Percentiles rank a stretch among this genome's conserved stretches.
phyloP scores from a whole-genome alignment of 2,888 invertebrate species.

The Drosophila cracens region DNA sequence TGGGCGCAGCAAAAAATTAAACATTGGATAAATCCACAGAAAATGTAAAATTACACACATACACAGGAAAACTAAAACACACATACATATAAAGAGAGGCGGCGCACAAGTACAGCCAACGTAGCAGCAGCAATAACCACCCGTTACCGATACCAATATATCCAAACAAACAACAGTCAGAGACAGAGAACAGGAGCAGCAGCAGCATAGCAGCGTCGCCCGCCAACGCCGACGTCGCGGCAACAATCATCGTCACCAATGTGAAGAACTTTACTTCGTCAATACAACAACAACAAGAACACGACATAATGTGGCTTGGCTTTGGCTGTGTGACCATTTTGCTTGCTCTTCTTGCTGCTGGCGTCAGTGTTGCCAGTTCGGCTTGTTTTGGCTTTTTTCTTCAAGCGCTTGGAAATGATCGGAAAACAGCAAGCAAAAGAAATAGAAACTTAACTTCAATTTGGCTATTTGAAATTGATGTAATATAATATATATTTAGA shows the following conservation, averaged over 20 bases:
- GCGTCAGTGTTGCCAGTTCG: not conserved
- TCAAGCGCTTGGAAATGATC: not conserved
- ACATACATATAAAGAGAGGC: constrained; percentile 26
- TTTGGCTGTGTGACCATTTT: constrained; percentile 49
- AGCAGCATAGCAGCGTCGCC: constrained; percentile 37
- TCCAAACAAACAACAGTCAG: constrained; percentile 26
- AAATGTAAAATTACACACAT: constrained; percentile 72
- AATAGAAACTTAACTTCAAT: not conserved
- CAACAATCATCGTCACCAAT: constrained; percentile 78
- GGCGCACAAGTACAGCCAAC: constrained; percentile 74
- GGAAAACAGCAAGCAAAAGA: not conserved
- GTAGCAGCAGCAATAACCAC: constrained; percentile 54
- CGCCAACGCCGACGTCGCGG: constrained; percentile 64
- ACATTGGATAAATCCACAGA: constrained; percentile 75
- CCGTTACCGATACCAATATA: constrained; percentile 63
- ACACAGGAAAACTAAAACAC: constrained; percentile 64
- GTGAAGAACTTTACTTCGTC: constrained; percentile 74
- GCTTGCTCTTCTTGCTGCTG: constrained; percentile 52
- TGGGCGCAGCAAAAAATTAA: constrained; percentile 72
- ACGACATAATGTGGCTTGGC: constrained; percentile 53
- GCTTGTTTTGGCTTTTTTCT: not conserved
- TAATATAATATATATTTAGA: not conserved
- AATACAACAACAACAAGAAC: constrained; percentile 60
- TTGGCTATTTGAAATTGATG: not conserved
- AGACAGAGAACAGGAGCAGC: constrained; percentile 34